Conservation (phyloP, 2,888 invertebrate genomes). For the Tipula lateralis region DNA sequence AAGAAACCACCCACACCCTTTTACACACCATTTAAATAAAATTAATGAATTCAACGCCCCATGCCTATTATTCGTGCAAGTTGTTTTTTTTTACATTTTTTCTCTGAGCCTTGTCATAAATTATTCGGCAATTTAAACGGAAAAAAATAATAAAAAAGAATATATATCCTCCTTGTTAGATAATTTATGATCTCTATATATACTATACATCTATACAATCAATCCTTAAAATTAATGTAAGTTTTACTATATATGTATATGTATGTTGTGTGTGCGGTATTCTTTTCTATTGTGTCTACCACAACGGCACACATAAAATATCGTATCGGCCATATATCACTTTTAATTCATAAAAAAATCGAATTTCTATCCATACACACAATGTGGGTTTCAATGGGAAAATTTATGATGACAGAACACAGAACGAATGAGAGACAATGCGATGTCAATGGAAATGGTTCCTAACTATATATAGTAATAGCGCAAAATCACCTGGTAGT, state of each 20-base stretch:
- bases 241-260: too few species aligned
- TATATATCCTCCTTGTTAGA: conserved; percentile 11
- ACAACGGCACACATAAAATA: conserved; percentile 11
- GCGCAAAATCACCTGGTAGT: background rate
- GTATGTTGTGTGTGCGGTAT: background rate
- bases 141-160: background rate
- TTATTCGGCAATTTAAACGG: conserved; percentile 19
- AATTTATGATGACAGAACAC: conserved; percentile 19
- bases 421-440: conserved; percentile 14
- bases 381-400: background rate
- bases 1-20: background rate
- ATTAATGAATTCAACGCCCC: background rate
- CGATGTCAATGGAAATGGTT: background rate
- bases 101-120: conserved; percentile 11
- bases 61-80: background rate
- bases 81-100: background rate
- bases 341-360: conserved; percentile 19
- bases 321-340: background rate
- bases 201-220: background rate
- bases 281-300: conserved; percentile 15
- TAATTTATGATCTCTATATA: conserved; percentile 3
- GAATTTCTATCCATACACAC: background rate
- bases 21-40: background rate
- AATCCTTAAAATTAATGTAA: conserved; percentile 24
- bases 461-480: background rate